Evolutionary conservation across 92 coral and sea anemone species (phyloP).

Genomic region (Isaurus tuberculatus): DNA sequence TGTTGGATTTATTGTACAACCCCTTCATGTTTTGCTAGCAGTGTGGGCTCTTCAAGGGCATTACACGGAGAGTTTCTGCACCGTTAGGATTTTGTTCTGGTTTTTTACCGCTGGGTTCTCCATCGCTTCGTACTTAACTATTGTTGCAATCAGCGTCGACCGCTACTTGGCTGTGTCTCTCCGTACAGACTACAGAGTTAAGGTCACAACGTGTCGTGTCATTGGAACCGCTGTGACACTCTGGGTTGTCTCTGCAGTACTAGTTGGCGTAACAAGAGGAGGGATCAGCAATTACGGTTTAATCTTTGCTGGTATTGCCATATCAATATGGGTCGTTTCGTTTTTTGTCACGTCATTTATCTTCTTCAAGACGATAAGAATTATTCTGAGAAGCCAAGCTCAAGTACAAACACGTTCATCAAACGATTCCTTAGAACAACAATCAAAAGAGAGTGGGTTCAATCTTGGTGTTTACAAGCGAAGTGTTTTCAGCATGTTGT

Average conservation of each 20-base stretch:
- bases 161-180: constrained; percentile 25
- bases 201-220: constrained; percentile 8
- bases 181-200: constrained; percentile 1
- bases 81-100: constrained; percentile 8
- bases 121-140: constrained; percentile 9
- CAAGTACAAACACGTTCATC: constrained; percentile 8
- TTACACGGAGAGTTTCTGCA: background rate
- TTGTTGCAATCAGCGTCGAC: background rate
- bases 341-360: constrained; percentile 11
- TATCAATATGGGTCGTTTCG: constrained; percentile 16
- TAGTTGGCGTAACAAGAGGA: constrained; percentile 17
- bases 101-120: constrained; percentile 19
- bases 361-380: constrained; percentile 17
- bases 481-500: constrained; percentile 23
- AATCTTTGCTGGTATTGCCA: background rate
- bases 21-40: constrained; percentile 7
- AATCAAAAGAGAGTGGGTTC: background rate
- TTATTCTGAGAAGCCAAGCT: background rate
- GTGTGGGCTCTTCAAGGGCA: background rate
- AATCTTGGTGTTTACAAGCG: constrained; percentile 19
- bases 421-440: background rate
- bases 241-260: constrained; percentile 1
- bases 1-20: constrained; percentile 9
- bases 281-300: background rate
- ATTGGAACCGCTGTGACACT: background rate